A percentile compares a stretch with the other conserved stretches of the same genome.
These are phyloP conservation scores for Ophion slaviceki DNA, from an alignment of 2,888 invertebrate genomes.

Conservation along the genomic window DNA sequence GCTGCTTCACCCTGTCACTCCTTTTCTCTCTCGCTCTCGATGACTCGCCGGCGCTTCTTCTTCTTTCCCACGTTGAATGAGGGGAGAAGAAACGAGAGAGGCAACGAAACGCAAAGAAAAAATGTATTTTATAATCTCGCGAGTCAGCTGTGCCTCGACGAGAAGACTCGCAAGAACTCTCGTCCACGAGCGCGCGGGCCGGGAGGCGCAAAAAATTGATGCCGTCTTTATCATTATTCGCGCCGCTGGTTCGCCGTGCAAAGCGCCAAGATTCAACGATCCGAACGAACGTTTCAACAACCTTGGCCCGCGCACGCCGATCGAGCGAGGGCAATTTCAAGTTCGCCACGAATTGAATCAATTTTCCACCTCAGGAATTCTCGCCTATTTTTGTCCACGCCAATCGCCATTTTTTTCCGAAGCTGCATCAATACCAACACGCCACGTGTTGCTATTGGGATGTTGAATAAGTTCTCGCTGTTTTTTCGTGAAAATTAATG, in stretches of 20 bases:
- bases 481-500: too few species aligned
- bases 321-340: conserved; percentile 52
- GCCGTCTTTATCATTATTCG: conserved; percentile 24
- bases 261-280: conserved; percentile 23
- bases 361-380: conserved; percentile 54
- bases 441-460: too few species aligned
- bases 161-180: conserved; percentile 5
- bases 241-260: conserved; percentile 1
- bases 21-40: conserved; percentile 10
- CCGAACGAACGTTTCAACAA: conserved; percentile 42
- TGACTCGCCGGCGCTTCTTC: background rate
- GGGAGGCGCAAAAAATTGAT: background rate
- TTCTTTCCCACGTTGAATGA: conserved; percentile 24
- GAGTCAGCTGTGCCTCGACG: conserved; percentile 24
- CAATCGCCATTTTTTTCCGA: background rate
- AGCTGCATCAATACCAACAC: too few species aligned
- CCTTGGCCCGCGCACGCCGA: conserved; percentile 6
- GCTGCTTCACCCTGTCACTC: conserved; percentile 1
- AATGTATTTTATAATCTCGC: conserved; percentile 24
- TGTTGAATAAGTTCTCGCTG: too few species aligned
- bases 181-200: background rate
- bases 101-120: background rate
- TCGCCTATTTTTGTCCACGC: conserved; percentile 24
- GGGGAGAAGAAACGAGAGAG: background rate
- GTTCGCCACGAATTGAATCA: conserved; percentile 57